These are phyloP conservation scores for Melanotaenia maccullochi DNA, from an alignment of 2,797 vertebrate genomes.

Conservation along the genomic window DNA sequence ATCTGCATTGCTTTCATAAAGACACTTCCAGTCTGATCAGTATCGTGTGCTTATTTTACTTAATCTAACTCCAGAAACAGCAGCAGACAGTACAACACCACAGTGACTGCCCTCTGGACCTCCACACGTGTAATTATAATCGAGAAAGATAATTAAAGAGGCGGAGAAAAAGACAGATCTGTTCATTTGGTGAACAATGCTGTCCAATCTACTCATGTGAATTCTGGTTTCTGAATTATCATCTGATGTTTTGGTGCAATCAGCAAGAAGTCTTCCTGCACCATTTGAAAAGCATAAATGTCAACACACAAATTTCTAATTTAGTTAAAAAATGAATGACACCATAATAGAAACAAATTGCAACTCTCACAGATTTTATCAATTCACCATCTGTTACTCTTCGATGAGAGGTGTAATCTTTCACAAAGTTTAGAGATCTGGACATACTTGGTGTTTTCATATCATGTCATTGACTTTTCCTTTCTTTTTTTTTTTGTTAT, in stretches of 20 bases:
- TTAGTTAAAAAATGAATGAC: constrained; percentile 53
- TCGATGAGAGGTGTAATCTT: background rate
- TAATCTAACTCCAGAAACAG: constrained; percentile 52
- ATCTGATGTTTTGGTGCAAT: constrained; percentile 77
- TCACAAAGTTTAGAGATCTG: background rate
- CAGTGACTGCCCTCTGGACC: constrained; percentile 76
- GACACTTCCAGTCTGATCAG: constrained; percentile 37
- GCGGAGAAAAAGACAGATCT: constrained; percentile 74
- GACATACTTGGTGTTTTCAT: background rate
- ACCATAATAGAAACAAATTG: constrained; percentile 47
- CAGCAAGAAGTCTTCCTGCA: constrained; percentile 58
- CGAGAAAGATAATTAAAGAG: constrained; percentile 80
- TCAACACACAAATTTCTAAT: constrained; percentile 66
- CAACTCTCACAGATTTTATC: constrained; percentile 17
- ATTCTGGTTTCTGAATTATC: constrained; percentile 73
- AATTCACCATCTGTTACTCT: constrained; percentile 20
- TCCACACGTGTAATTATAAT: constrained; percentile 82
- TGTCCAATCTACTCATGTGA: constrained; percentile 72
- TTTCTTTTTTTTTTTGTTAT: background rate
- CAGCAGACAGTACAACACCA: constrained; percentile 65
- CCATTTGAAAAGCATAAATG: constrained; percentile 58
- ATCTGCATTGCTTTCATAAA: constrained; percentile 37
- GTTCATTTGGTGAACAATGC: constrained; percentile 79
- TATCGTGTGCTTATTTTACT: constrained; percentile 52
- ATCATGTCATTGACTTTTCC: background rate